Conservation (phyloP, 1,140 invertebrate species). For the Rhagoletis pomonella region DNA sequence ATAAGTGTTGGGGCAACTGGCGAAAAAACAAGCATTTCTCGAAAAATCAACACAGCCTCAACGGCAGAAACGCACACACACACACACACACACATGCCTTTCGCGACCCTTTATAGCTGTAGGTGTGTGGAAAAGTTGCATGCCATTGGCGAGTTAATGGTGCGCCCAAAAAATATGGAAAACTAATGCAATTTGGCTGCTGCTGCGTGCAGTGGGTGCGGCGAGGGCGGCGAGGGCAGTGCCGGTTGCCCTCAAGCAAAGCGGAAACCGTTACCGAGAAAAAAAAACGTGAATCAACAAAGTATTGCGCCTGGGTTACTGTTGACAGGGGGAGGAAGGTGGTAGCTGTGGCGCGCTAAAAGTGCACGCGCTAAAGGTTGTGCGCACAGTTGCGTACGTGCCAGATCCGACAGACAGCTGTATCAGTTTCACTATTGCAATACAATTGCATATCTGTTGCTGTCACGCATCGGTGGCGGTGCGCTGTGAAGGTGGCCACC, state of each 20-base stretch:
- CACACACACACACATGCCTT: neutral
- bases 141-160: constrained; percentile 29
- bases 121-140: neutral
- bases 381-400: neutral
- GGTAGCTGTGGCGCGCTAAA: neutral
- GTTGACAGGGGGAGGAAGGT: neutral
- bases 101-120: neutral
- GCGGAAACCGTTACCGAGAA: neutral
- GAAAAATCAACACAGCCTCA: constrained; percentile 36
- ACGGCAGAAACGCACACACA: neutral
- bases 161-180: neutral
- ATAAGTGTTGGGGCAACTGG: neutral
- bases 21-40: constrained; percentile 29
- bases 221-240: neutral
- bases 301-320: neutral
- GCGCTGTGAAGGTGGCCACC: neutral
- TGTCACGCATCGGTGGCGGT: neutral
- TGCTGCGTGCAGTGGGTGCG: neutral
- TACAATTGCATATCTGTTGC: constrained; percentile 1
- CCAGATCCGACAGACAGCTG: constrained; percentile 36
- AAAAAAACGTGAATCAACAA: constrained; percentile 15
- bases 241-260: neutral
- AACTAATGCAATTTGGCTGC: constrained; percentile 19
- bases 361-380: neutral
- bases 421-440: constrained; percentile 1